Conservation (phyloP, 37 sponge, comb jelly and placozoan genomes). For the Tethya wilhelma region DNA sequence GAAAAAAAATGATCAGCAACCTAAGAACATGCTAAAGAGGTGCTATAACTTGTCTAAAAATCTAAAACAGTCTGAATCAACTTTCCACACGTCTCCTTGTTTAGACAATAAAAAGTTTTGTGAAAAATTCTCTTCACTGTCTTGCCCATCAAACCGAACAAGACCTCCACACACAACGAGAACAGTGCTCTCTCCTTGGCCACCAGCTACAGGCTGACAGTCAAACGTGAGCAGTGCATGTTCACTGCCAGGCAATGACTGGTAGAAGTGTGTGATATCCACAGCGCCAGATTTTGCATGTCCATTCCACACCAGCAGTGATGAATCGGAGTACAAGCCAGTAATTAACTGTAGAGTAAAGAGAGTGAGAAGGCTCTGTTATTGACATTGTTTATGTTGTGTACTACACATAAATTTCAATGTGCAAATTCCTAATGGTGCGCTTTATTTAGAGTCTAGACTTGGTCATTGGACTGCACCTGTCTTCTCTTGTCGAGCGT, state of each 20-base stretch:
- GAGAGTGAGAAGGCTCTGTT: background rate
- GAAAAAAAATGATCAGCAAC: background rate
- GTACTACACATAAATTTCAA: background rate
- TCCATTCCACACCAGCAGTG: slow-evolving; percentile 81
- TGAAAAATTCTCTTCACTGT: slow-evolving; percentile 29
- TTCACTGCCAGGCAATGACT: slow-evolving; percentile 60
- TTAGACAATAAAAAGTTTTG: slow-evolving; percentile 70
- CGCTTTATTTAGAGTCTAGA: slow-evolving; percentile 13
- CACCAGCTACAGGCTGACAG: slow-evolving; percentile 68
- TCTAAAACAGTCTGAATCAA: slow-evolving; percentile 77
- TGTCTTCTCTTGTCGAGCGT: slow-evolving; percentile 77
- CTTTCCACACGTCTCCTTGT: slow-evolving; percentile 80
- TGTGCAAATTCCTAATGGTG: slow-evolving; percentile 7
- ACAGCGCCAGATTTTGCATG: slow-evolving; percentile 37
- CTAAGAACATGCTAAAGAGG: background rate
- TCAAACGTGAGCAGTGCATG: slow-evolving; percentile 60
- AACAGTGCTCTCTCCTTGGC: slow-evolving; percentile 29
- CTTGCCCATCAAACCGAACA: slow-evolving; percentile 61
- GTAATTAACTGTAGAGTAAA: slow-evolving; percentile 43
- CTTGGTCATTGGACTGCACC: slow-evolving; percentile 15
- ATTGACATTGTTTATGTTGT: background rate
- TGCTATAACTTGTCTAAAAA: slow-evolving; percentile 37
- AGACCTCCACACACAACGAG: slow-evolving; percentile 64
- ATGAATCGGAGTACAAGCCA: slow-evolving; percentile 69
- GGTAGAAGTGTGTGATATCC: slow-evolving; percentile 65